These are phyloP conservation scores for Sarcophaga caerulescens DNA, from an alignment of 2,888 invertebrate species.

Conservation along the genomic window DNA sequence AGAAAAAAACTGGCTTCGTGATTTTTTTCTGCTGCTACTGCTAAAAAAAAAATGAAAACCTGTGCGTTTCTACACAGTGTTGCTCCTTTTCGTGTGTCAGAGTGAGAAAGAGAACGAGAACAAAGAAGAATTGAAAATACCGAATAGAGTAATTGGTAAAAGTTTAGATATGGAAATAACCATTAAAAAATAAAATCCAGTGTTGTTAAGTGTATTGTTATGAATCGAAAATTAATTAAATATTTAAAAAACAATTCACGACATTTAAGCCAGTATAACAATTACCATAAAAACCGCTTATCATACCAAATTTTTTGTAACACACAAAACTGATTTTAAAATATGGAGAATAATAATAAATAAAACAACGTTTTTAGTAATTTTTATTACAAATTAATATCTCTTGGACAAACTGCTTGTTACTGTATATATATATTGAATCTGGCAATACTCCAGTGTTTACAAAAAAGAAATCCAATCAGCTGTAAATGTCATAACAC, in stretches of 20 bases:
- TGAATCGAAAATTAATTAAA: too few relatives aligned
- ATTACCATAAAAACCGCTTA: too few relatives aligned
- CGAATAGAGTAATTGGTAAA: slow-evolving; percentile 13
- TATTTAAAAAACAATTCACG: too few relatives aligned
- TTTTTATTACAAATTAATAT: background rate
- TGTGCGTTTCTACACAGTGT: slow-evolving; percentile 53
- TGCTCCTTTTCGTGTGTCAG: slow-evolving; percentile 23
- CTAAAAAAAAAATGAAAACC: slow-evolving; percentile 53
- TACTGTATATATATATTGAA: background rate
- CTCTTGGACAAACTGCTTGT: background rate
- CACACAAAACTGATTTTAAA: too few relatives aligned
- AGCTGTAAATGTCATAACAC: slow-evolving; percentile 59
- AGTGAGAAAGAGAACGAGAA: background rate
- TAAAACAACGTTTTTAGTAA: background rate
- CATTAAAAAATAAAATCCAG: too few relatives aligned
- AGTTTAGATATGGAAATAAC: too few relatives aligned
- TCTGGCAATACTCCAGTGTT: slow-evolving; percentile 22
- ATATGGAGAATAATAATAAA: too few relatives aligned
- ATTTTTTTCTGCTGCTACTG: slow-evolving; percentile 53
- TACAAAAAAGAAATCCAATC: background rate
- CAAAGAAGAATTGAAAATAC: slow-evolving; percentile 37
- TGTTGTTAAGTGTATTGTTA: too few relatives aligned
- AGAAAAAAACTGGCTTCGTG: slow-evolving; percentile 56
- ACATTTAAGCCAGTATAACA: too few relatives aligned
- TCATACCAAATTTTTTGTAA: too few relatives aligned